phyloP scores from a whole-genome alignment of 2,113 vertebrate species.

The Coracopsis vasa region DNA sequence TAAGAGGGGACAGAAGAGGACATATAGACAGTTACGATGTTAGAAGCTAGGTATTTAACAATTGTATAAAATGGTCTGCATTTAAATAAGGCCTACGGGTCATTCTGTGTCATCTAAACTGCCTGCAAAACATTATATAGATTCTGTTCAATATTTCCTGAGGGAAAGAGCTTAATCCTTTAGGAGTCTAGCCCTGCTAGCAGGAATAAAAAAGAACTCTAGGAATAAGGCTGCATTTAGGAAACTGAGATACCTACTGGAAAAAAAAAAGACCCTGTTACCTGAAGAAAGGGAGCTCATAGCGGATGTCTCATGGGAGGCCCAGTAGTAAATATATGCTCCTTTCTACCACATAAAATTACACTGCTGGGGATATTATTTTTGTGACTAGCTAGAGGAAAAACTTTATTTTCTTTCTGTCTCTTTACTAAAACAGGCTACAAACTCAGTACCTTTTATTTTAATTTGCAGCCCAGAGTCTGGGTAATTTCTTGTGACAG shows the following conservation, averaged over 20 bases:
- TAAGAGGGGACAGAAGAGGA: neutral
- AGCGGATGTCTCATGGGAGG: neutral
- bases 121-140: neutral
- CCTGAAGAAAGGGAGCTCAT: neutral
- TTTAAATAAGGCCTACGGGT: neutral
- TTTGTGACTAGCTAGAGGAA: neutral
- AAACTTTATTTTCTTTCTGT: neutral
- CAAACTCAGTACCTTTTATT: neutral
- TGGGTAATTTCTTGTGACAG: neutral
- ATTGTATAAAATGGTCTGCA: neutral
- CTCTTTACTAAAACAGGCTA: neutral
- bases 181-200: neutral
- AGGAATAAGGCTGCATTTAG: neutral
- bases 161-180: neutral
- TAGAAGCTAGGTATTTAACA: neutral
- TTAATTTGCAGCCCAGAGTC: neutral
- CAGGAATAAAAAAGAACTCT: neutral
- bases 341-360: neutral
- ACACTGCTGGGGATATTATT: neutral
- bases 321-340: neutral
- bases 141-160: neutral
- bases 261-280: neutral
- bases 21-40: fast-evolving
- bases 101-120: neutral
- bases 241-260: neutral